phyloP scores from a whole-genome alignment of 2,888 invertebrate genomes.

The Leptothorax acervorum region DNA sequence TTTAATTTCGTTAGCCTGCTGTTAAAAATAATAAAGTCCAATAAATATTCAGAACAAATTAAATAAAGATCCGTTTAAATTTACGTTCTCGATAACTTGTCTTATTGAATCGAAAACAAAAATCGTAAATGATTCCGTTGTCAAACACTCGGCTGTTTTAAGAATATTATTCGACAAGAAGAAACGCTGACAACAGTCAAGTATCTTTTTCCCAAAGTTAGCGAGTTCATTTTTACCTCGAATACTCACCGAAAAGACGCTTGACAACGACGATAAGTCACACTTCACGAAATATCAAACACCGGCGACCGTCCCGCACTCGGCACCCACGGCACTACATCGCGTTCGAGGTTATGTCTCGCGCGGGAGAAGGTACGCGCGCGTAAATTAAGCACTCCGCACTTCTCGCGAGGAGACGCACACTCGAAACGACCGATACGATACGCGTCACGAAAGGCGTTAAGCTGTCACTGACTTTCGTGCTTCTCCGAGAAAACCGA shows the following conservation, averaged over 20 bases:
- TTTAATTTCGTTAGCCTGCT: neutral
- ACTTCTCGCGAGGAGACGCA: neutral
- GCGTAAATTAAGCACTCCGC: neutral
- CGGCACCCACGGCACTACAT: neutral
- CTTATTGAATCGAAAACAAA: neutral
- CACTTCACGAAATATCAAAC: neutral
- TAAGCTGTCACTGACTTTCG: neutral
- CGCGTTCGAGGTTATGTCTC: conserved; percentile 28
- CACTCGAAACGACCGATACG: neutral
- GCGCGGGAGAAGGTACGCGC: neutral
- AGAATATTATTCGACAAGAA: neutral
- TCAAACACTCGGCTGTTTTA: neutral
- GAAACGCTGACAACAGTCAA: neutral
- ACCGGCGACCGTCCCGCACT: neutral
- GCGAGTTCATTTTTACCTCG: neutral
- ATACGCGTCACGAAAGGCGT: neutral
- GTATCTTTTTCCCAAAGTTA: neutral
- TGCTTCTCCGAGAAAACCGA: neutral
- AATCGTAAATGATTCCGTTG: neutral
- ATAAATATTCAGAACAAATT: neutral
- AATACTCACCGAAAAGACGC: neutral
- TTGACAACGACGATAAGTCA: neutral
- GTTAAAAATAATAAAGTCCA: neutral
- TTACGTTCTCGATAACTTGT: neutral
- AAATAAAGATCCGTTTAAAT: neutral